Base-by-base conservation (phyloP, 2,113 vertebrate genomes). In the Calidris pygmaea region DNA sequence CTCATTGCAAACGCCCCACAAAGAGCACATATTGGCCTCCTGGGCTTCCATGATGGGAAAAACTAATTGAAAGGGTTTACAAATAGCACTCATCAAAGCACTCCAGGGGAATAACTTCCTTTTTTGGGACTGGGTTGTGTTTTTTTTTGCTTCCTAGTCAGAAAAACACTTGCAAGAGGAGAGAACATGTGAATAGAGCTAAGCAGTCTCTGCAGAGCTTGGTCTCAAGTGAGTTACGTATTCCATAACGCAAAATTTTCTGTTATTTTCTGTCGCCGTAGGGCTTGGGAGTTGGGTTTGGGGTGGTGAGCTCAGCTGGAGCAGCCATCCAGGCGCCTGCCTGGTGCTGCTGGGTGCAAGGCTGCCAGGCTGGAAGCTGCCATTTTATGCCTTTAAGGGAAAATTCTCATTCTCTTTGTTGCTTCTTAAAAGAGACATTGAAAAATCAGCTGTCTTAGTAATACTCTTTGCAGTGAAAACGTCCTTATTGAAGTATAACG, bases 241-340 rank as follows among this genome's bases (percentile, higher is more conserved):
- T 27, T 72, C 23, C 37, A 6, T 67, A 71, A 63, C 1, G 9
- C 29, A 86, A 55, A 41, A n/a, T 84, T 59, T 94, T 88, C 72
- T 24, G 9, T 67, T 84, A n/a, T 34, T 87, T 92, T 91, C 66
- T 73, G 27, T 48, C 29, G 23, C 27, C 9, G 1, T 56, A 30
- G 60, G 30, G 12, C 41, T 6, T 52, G 47, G 48, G 47, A 90
- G 32, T 37, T 74, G 3, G 1, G 15, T 9, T 9, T 3, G 3
- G 53, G 29, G 37, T 1, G 4, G 24, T 32, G 23, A 80, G 39
- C 2, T 2, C 56, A 85, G 24, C 77, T 72, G 73, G 37, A 89
- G 14, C 50, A 50, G n/a, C 21, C 0, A 0, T 41, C 32, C 58
- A 53, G 48, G 47, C 3, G 9, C 43, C 30, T 0, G 10, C 16